Base-by-base conservation (phyloP, 2,888 invertebrate species). In the Drosophila anomalata region DNA sequence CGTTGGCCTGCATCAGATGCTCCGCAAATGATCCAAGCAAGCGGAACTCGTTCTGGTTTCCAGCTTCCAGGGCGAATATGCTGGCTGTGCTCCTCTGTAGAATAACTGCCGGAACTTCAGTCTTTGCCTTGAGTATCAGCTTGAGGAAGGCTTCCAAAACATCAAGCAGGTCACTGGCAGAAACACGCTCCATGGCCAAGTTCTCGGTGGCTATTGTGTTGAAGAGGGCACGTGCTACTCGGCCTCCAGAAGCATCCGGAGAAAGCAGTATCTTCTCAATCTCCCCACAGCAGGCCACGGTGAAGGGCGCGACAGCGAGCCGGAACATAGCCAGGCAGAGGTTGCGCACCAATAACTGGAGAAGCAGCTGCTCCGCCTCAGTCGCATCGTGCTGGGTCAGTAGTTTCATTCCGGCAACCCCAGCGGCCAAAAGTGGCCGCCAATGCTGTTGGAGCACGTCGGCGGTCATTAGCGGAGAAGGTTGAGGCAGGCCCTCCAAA, bases 401-500 rank as follows among this genome's bases (percentile, higher is more conserved):
- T 4, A 89, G 22, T 29, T 79, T 74, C 6, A 89, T 69, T 0
- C 81, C 88, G 29, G 87, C 80, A 9, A 90, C 56, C 1, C 86
- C 78, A 3, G 88, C 86, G 33, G 76, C 76, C 4, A 89, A 47
- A 9, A 92, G 62, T 3, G 83, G 63, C 22, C 76, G 74, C 87
- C 90, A 90, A 66, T 85, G 78, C 51, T 88, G 81, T 9, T 82
- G 62, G 57, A 91, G 56, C 8, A 89, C 52, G 12, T 74, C 75
- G 0, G 58, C 50, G 5, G 59, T 66, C 74, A 90, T 82, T 2
- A 91, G 66, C 2, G 89, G 69, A 1, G 88, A 87, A 1, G 89
- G 81, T 3, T 78, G 78, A 0, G 29, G 5, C 0, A 90, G 60
- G 0, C 59, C 26, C 33, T 91, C 90, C 8, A 91, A 60, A 2